Evolutionary conservation across 53 echinoderm and acorn worm genomes (phyloP), one percentile per base, ranked within the genome.

Genomic region (Holothuria leucospilota): DNA sequence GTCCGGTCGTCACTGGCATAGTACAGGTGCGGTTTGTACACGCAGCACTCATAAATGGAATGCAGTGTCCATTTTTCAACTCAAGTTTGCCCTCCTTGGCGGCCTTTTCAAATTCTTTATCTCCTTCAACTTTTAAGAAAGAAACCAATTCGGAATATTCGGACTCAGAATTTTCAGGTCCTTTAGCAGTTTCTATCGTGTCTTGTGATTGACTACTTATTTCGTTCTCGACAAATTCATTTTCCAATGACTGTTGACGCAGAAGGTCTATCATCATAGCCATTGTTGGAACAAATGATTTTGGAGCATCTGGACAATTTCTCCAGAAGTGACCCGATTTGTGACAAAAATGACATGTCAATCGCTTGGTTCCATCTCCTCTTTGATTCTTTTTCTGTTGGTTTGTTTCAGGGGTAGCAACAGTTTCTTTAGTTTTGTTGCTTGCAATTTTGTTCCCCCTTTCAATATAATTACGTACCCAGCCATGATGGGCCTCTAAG

Each of bases 401-500:
- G 13, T 49, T 49, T 6, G 49, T 4, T 6, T 49, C 49, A 0
- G 49, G 6, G 49, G 4, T 13, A 49, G 6, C 49, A 4, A 49
- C 49, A 42, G 42, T 42, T 49, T 49, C 49, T 13, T 49, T 49
- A 0, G 0, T 6, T 49, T 49, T 4, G 49, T 6, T 49, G 6
- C 2, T 11, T 49, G 49, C 2, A 49, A 6, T 4, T 6, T 6
- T 49, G 2, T 6, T 49, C 49, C 13, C 6, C 6, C 6, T 49
- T 4, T 49, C 49, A n/a, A n/a, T n/a, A n/a, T n/a, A n/a, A 13
- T 9, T 49, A 49, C 6, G 8, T 49, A 4, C 64, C 83, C 70
- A 79, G 79, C 79, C 65, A 63, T 58, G 29, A 63, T 79, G 87
- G 2, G 87, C 87, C 13, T 87, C 87, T 23, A n/a, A 6, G 51